Conservation (phyloP, 1,140 invertebrate genomes). For the Bombus waltoni region DNA sequence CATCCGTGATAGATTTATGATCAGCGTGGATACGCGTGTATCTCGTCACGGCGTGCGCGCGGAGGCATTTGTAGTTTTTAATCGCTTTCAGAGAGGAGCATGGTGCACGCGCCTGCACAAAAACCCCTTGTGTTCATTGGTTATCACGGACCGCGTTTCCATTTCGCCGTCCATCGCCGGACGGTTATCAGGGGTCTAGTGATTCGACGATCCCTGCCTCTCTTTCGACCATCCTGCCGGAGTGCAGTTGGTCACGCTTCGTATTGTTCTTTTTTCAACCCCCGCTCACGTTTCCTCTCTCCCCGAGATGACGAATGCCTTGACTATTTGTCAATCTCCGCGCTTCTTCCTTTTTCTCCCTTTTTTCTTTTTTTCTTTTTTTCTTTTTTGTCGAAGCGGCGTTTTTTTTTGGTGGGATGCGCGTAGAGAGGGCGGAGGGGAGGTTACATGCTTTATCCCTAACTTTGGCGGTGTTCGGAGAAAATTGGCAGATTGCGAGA, state of each 20-base stretch:
- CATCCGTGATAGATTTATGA: constrained; percentile 64
- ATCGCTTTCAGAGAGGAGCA: constrained; percentile 37
- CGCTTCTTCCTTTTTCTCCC: neutral
- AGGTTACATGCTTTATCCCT: too few relatives aligned
- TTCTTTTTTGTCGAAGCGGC: too few relatives aligned
- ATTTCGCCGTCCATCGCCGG: constrained; percentile 27
- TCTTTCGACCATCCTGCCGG: neutral
- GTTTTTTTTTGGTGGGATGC: too few relatives aligned
- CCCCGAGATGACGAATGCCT: neutral
- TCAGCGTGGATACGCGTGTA: constrained; percentile 47
- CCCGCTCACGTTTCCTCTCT: neutral
- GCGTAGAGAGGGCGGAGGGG: too few relatives aligned
- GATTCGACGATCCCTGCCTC: constrained; percentile 10
- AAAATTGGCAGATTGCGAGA: too few relatives aligned
- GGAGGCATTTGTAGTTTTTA: constrained; percentile 59
- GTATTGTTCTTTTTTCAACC: neutral
- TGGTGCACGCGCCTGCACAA: constrained; percentile 39
- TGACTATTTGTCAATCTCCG: constrained; percentile 8
- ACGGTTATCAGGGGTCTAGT: neutral
- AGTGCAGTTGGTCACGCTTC: neutral
- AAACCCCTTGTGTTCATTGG: constrained; percentile 24
- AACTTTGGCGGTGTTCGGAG: too few relatives aligned
- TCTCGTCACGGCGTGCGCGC: constrained; percentile 41
- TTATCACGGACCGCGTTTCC: constrained; percentile 47
- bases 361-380: too few relatives aligned